Evolutionary conservation across 2,113 vertebrate genomes (phyloP).

Genomic region (Drymodes brunneopygia): DNA sequence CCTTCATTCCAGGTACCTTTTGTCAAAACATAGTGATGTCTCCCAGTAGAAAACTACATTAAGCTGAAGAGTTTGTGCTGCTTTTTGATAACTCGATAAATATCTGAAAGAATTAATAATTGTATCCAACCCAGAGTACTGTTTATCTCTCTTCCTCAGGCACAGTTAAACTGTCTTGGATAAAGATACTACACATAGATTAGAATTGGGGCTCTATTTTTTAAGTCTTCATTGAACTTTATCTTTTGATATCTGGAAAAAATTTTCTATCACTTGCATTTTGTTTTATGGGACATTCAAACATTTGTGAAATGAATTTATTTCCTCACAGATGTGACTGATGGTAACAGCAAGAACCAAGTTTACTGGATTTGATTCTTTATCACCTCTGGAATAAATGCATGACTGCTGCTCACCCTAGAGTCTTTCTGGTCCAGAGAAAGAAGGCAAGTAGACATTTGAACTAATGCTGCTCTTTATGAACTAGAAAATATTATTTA

Average conservation of each 20-base stretch:
- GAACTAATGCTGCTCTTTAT: background rate
- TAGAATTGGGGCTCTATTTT: background rate
- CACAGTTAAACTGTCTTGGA: background rate
- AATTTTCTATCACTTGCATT: background rate
- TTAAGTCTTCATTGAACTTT: background rate
- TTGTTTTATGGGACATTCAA: background rate
- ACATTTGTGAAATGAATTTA: background rate
- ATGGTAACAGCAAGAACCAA: background rate
- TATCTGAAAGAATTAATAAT: background rate
- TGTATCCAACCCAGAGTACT: background rate
- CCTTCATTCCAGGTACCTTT: background rate
- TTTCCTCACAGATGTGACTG: background rate
- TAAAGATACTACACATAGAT: background rate
- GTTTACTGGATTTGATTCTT: background rate
- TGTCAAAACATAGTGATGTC: background rate
- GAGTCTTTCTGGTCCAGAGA: background rate
- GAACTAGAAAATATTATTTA: background rate
- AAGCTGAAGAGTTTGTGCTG: background rate
- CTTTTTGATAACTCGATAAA: background rate
- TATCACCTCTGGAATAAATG: background rate
- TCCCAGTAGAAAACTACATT: background rate
- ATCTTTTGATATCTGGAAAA: background rate
- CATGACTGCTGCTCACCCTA: background rate
- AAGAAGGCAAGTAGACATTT: background rate
- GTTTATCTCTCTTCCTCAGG: background rate